A percentile compares a stretch with the other conserved stretches of the same genome.
These are phyloP conservation scores for Sternarchorhynchus goeldii DNA, from an alignment of 2,797 vertebrate species.

Conservation along the genomic window DNA sequence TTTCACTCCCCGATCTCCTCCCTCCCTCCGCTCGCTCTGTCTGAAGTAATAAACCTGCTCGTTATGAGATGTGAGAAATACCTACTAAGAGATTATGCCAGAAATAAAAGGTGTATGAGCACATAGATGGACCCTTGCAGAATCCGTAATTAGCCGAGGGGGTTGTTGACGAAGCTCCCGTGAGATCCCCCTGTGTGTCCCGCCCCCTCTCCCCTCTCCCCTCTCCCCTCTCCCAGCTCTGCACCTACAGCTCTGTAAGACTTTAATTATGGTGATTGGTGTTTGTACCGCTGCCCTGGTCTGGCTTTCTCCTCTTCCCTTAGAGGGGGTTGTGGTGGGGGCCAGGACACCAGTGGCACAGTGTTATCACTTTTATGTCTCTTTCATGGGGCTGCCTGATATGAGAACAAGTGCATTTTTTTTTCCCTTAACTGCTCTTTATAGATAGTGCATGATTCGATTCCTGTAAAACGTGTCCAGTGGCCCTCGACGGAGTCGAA, in stretches of 20 bases:
- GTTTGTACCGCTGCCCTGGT: constrained; percentile 58
- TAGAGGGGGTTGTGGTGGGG: constrained; percentile 55
- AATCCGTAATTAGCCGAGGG: constrained; percentile 73
- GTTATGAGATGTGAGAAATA: constrained; percentile 76
- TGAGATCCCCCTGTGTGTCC: constrained; percentile 55
- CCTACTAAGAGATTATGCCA: constrained; percentile 75
- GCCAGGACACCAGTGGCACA: constrained; percentile 57
- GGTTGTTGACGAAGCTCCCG: constrained; percentile 62
- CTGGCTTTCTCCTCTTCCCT: constrained; percentile 57
- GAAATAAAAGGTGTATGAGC: constrained; percentile 71
- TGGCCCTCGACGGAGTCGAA: neutral
- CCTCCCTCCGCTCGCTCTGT: constrained; percentile 44
- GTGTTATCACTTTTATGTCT: constrained; percentile 38
- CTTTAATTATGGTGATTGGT: constrained; percentile 75
- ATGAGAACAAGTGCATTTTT: constrained; percentile 24
- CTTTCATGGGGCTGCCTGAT: constrained; percentile 28
- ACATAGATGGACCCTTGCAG: constrained; percentile 68
- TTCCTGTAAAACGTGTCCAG: constrained; percentile 4
- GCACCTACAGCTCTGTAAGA: constrained; percentile 52
- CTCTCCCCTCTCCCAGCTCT: constrained; percentile 35
- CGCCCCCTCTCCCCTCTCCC: constrained; percentile 50
- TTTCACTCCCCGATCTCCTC: constrained; percentile 15
- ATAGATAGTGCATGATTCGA: neutral
- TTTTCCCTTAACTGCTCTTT: neutral
- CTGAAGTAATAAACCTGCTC: constrained; percentile 74